Evolutionary conservation across 2,113 vertebrate genomes (phyloP).

Genomic region (Charina bottae): DNA sequence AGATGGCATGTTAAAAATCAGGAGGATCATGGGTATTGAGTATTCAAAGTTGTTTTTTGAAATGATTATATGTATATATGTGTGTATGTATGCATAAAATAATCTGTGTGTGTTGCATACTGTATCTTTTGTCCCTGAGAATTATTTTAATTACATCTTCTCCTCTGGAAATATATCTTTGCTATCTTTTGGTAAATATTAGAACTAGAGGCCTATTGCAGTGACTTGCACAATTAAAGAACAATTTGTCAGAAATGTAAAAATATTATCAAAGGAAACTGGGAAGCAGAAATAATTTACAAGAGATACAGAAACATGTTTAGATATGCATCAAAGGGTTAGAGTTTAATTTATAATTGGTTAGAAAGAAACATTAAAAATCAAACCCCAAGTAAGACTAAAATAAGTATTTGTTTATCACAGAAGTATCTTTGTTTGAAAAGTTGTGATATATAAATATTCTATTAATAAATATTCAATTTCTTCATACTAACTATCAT

Average conservation of each 20-base stretch:
- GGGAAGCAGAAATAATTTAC: background rate
- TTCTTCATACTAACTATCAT: background rate
- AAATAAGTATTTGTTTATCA: background rate
- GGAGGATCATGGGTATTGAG: background rate
- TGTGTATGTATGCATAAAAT: slow-evolving; percentile 10
- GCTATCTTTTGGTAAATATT: slow-evolving; percentile 46
- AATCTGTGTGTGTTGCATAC: slow-evolving; percentile 15
- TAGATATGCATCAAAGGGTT: slow-evolving; percentile 12
- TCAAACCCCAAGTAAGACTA: background rate
- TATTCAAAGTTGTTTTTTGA: background rate
- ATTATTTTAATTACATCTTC: slow-evolving; percentile 15
- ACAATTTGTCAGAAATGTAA: background rate
- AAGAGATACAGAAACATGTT: background rate
- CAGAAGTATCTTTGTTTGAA: background rate
- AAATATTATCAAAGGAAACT: slow-evolving; percentile 31
- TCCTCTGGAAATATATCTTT: slow-evolving; percentile 31
- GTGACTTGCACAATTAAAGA: background rate
- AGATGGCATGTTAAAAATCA: background rate
- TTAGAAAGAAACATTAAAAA: slow-evolving; percentile 20
- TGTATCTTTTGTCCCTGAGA: slow-evolving; percentile 10
- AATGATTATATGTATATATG: background rate
- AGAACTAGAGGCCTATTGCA: slow-evolving; percentile 9
- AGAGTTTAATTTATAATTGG: slow-evolving; percentile 42
- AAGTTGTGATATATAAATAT: background rate
- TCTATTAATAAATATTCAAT: background rate